A percentile compares a stretch with the other conserved stretches of the same genome.
phyloP scores from a whole-genome alignment of 2,888 invertebrate genomes.

The Aphidoletes aphidimyza region DNA sequence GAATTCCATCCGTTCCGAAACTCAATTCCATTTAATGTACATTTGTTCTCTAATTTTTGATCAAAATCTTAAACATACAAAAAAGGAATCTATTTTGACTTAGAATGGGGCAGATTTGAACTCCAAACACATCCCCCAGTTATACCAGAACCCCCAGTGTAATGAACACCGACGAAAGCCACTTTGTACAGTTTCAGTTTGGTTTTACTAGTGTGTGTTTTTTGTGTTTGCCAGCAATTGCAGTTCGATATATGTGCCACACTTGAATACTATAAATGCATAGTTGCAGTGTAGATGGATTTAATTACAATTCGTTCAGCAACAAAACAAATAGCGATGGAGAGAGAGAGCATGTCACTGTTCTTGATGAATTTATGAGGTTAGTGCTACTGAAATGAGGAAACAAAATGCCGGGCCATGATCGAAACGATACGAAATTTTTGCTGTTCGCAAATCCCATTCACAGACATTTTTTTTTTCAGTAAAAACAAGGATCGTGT shows the following conservation, averaged over 20 bases:
- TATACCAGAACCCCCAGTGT: too few species aligned
- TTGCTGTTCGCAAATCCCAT: too few species aligned
- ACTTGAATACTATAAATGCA: not conserved
- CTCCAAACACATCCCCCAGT: too few species aligned
- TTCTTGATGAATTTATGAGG: slow-evolving; percentile 33
- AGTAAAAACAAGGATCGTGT: too few species aligned
- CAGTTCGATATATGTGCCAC: not conserved
- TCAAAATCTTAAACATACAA: too few species aligned
- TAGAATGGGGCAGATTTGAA: too few species aligned
- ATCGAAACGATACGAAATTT: not conserved
- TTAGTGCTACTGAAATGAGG: not conserved
- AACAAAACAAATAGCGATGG: not conserved
- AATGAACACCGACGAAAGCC: not conserved
- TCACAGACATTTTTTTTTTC: too few species aligned
- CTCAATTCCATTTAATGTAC: too few species aligned
- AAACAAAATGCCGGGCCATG: not conserved
- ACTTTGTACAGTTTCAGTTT: not conserved
- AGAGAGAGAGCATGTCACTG: not conserved
- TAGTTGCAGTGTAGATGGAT: slow-evolving; percentile 16
- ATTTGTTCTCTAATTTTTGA: too few species aligned
- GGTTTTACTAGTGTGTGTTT: not conserved
- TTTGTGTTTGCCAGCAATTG: not conserved
- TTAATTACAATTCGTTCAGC: slow-evolving; percentile 9
- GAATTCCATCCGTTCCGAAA: too few species aligned
- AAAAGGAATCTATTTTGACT: too few species aligned